These are phyloP conservation scores for Andricus grossulariae DNA, from an alignment of 1,140 invertebrate species.

Conservation along the genomic window DNA sequence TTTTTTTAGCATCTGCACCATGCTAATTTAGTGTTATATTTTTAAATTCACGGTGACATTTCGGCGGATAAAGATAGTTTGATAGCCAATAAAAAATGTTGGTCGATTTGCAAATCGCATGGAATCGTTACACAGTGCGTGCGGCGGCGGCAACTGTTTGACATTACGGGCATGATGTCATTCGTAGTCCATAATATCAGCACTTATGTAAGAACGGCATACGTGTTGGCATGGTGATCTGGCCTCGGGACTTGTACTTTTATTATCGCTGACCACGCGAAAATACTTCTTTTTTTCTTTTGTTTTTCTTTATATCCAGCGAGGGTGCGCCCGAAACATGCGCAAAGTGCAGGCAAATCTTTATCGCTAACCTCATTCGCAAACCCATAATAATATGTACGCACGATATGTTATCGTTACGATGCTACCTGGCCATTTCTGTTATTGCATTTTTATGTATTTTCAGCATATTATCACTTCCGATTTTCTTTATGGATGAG, in stretches of 20 bases:
- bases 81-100: not conserved
- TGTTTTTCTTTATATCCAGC: constrained; percentile 6
- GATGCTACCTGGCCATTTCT: not conserved
- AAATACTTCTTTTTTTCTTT: constrained; percentile 25
- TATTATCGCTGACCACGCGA: constrained; percentile 42
- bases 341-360: constrained; percentile 26
- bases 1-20: no score
- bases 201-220: constrained; percentile 38
- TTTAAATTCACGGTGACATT: no score
- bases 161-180: constrained; percentile 42
- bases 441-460: constrained; percentile 3
- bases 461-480: not conserved
- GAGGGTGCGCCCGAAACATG: constrained; percentile 12
- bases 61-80: not conserved
- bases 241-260: constrained; percentile 34
- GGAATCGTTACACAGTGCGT: not conserved
- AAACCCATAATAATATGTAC: not conserved
- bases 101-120: not conserved
- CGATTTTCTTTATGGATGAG: not conserved
- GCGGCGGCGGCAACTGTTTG: not conserved
- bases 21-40: no score
- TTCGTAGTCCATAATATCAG: not conserved
- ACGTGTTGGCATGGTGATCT: constrained; percentile 26
- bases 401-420: not conserved
- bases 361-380: constrained; percentile 11